Base-by-base conservation (phyloP, 2,888 invertebrate species). In the Drosophila diplacantha region DNA sequence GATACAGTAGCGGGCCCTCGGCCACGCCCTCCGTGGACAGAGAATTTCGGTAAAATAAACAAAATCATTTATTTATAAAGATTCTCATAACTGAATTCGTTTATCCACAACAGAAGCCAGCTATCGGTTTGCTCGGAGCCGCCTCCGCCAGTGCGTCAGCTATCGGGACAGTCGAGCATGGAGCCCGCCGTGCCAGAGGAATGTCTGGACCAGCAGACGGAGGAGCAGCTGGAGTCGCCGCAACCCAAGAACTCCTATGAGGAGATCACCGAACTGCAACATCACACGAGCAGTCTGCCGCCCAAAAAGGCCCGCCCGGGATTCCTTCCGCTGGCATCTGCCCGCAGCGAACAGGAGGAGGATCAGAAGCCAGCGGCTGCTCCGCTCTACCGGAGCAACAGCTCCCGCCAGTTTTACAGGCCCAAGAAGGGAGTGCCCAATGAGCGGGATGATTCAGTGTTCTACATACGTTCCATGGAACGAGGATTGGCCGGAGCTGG, bases 111-210 rank as follows among this genome's bases (percentile, higher is more conserved):
- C 34, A 81, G 79, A 34, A 82, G 82, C 43, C 89, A 89, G 72
- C 72, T 88, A 29, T 88, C 88, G 0, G 87, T 89, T 4, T 89
- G 88, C 60, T 89, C 88, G 5, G 88, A 89, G 64, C 85, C 85
- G 12, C 81, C 81, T 1, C 80, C 81, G 0, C 83, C 85, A 3
- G 75, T 84, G 54, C 82, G 85, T 29, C 86, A 87, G 61, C 70
- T 88, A 31, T 88, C 88, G 3, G 88, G 88, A 5, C 88, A 89
- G 67, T 88, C 88, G 5, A 88, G 88, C 63, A 76, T 88, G 58
- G 88, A 88, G 60, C 88, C 88, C 2, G 86, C 87, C 18, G 75
- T 88, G n/a, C 83, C 86, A 11, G 88, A 88, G 78, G 88, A 88
- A 68, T 83, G 74, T 11, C 22, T 65, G 12, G 59, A 66, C 7